These are phyloP conservation scores for Panagrolaimus sp. DNA, from an alignment of 1,140 invertebrate species.

Conservation along the genomic window DNA sequence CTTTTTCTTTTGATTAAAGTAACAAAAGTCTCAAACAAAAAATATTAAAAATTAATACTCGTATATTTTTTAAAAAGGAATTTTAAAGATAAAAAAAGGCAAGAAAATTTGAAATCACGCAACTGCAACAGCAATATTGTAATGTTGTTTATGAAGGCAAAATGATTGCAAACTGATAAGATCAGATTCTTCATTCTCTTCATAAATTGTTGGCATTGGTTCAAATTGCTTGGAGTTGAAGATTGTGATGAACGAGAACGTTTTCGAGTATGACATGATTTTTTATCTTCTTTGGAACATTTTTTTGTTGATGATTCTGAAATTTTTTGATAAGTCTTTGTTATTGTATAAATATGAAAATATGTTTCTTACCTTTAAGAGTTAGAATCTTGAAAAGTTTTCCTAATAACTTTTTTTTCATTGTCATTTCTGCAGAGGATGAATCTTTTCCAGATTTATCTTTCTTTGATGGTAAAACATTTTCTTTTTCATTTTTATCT, in stretches of 20 bases:
- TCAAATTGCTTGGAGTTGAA: neutral
- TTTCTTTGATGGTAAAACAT: too few species aligned
- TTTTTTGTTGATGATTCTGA: slow-evolving; percentile 5
- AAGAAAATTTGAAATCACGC: too few species aligned
- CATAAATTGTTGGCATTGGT: slow-evolving; percentile 13
- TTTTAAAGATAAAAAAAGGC: too few species aligned
- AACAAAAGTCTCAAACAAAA: too few species aligned
- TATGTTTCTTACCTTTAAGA: slow-evolving; percentile 11
- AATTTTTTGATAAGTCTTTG: neutral
- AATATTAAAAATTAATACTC: too few species aligned
- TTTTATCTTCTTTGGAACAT: neutral
- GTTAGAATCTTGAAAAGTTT: neutral
- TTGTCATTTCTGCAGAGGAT: neutral
- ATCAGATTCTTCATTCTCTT: slow-evolving; percentile 9
- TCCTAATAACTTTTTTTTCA: slow-evolving; percentile 5
- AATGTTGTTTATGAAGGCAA: neutral
- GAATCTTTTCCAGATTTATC: too few species aligned
- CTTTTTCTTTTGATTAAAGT: too few species aligned
- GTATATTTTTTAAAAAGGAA: too few species aligned
- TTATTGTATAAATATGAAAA: neutral
- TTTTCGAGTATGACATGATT: neutral
- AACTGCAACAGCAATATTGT: too few species aligned
- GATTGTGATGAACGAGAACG: neutral
- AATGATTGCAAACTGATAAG: neutral
- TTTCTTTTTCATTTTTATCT: too few species aligned